phyloP scores from a whole-genome alignment of 2,888 invertebrate genomes.

The Eupithecia pulchellata region DNA sequence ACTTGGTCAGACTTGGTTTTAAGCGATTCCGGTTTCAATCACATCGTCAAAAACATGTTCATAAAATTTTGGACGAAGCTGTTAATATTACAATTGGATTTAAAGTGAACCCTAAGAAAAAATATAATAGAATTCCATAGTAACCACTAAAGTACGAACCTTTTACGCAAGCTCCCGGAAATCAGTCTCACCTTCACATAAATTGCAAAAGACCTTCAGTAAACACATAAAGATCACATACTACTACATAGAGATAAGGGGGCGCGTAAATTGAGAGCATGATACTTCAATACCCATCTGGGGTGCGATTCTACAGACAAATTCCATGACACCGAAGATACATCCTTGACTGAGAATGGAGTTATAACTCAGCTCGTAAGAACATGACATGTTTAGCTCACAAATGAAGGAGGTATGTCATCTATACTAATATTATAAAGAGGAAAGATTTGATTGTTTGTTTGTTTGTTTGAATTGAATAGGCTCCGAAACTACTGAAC shows the following conservation, averaged over 20 bases:
- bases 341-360: background rate
- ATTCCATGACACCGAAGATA: background rate
- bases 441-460: too few species aligned
- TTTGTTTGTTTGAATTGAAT: too few species aligned
- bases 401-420: slow-evolving; percentile 1
- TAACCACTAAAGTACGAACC: background rate
- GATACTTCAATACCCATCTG: slow-evolving; percentile 44
- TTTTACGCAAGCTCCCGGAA: slow-evolving; percentile 3
- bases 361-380: background rate
- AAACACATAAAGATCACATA: slow-evolving; percentile 36
- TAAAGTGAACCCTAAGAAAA: background rate
- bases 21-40: background rate
- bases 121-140: background rate
- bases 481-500: too few species aligned
- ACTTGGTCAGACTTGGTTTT: too few species aligned
- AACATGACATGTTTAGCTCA: slow-evolving; percentile 5
- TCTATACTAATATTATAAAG: too few species aligned
- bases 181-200: slow-evolving; percentile 5
- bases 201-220: slow-evolving; percentile 21
- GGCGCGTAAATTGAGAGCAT: slow-evolving; percentile 41
- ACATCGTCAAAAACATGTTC: too few species aligned
- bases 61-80: too few species aligned
- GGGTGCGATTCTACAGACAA: slow-evolving; percentile 14
- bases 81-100: background rate
- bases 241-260: slow-evolving; percentile 42